Conservation (phyloP, 2,888 invertebrate genomes). For the Eurytoma adleriae region DNA sequence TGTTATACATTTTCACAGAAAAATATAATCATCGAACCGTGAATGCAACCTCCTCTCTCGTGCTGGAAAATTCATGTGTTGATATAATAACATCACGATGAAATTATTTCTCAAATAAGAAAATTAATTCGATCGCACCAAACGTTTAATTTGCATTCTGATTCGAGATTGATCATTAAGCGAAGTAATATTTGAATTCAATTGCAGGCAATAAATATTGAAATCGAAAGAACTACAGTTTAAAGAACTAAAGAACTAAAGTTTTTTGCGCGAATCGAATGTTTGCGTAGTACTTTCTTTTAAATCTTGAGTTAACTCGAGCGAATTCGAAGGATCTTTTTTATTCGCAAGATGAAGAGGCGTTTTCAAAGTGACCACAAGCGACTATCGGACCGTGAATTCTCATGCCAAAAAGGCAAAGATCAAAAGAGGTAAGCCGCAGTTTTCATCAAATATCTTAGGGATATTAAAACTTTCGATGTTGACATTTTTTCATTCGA, state of each 20-base stretch:
- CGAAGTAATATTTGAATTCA: too few species aligned
- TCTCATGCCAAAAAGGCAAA: conserved; percentile 27
- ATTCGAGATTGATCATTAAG: too few species aligned
- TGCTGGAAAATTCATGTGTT: too few species aligned
- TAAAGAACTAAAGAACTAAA: neutral
- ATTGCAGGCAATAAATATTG: neutral
- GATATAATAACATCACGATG: too few species aligned
- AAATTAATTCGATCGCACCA: too few species aligned
- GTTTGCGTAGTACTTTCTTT: neutral
- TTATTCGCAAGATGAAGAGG: conserved; percentile 21
- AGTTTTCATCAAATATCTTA: neutral
- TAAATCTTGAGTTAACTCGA: conserved; percentile 23
- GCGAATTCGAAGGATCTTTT: conserved; percentile 12
- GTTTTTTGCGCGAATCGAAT: neutral
- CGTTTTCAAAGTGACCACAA: conserved; percentile 44
- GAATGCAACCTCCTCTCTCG: too few species aligned
- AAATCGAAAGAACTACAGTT: neutral
- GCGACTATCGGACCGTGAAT: conserved; percentile 16
- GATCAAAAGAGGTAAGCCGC: conserved; percentile 15
- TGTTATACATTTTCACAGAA: too few species aligned
- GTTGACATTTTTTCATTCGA: neutral
- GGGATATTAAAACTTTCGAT: conserved; percentile 21
- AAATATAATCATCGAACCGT: too few species aligned
- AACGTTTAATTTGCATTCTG: too few species aligned
- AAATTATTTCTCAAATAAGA: too few species aligned